Evolutionary conservation across 2,888 invertebrate species (phyloP).

Genomic region (Carterocephalus palaemon): DNA sequence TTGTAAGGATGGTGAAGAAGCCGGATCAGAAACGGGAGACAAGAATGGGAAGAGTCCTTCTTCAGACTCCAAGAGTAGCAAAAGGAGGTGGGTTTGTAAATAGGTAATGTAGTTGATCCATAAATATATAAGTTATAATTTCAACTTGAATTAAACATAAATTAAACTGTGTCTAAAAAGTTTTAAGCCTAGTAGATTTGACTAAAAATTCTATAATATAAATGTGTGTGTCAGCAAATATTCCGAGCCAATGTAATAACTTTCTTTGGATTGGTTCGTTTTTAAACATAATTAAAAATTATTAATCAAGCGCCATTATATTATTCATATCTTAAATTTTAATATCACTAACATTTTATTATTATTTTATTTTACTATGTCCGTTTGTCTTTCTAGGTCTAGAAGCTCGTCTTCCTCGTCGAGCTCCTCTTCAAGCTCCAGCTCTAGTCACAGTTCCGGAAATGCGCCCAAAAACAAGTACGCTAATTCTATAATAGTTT

Average conservation of each 20-base stretch:
- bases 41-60: conserved; percentile 52
- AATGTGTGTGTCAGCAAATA: too few relatives aligned
- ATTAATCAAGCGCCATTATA: too few relatives aligned
- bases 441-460: conserved; percentile 68
- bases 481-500: too few relatives aligned
- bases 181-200: too few relatives aligned
- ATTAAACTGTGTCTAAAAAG: too few relatives aligned
- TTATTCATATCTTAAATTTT: neutral
- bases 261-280: too few relatives aligned
- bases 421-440: conserved; percentile 68
- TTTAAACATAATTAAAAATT: too few relatives aligned
- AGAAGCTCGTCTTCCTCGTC: conserved; percentile 70
- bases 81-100: conserved; percentile 53
- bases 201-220: too few relatives aligned
- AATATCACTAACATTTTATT: neutral
- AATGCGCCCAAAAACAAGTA: conserved; percentile 66
- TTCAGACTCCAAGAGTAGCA: conserved; percentile 50
- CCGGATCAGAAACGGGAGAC: conserved; percentile 40
- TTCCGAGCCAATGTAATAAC: too few relatives aligned
- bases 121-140: neutral
- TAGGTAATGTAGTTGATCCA: neutral
- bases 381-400: too few relatives aligned
- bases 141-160: too few relatives aligned
- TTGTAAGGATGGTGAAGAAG: conserved; percentile 50
- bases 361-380: conserved; percentile 23